Evolutionary conservation across 2,113 vertebrate species (phyloP).

Genomic region (Motacilla alba): DNA sequence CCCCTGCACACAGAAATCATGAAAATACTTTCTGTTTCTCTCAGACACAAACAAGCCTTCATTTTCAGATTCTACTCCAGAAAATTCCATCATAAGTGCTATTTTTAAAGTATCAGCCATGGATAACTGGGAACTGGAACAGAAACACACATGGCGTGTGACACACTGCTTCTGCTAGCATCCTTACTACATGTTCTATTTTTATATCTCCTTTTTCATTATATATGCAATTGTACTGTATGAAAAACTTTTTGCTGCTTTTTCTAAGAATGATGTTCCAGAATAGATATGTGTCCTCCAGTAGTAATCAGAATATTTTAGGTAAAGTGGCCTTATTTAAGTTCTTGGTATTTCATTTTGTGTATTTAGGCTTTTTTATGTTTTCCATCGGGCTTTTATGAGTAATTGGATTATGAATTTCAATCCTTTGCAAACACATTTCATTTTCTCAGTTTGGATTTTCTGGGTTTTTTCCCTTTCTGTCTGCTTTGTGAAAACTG

Average conservation of each 20-base stretch:
- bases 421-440: neutral
- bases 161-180: neutral
- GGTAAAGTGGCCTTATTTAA: neutral
- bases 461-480: neutral
- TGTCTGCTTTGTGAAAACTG: neutral
- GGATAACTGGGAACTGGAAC: neutral
- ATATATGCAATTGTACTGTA: neutral
- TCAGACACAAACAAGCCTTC: neutral
- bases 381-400: neutral
- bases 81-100: neutral
- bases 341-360: neutral
- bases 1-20: neutral
- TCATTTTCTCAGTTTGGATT: neutral
- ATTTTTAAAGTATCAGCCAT: neutral
- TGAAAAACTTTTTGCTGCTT: neutral
- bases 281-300: neutral
- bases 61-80: neutral
- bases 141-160: neutral
- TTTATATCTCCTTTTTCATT: neutral
- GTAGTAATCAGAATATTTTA: neutral
- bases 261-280: neutral
- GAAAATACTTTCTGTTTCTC: neutral
- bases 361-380: neutral
- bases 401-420: conserved; percentile 42
- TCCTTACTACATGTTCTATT: neutral